Conservation (phyloP, 2,113 vertebrate genomes). For the Eonycteris spelaea region DNA sequence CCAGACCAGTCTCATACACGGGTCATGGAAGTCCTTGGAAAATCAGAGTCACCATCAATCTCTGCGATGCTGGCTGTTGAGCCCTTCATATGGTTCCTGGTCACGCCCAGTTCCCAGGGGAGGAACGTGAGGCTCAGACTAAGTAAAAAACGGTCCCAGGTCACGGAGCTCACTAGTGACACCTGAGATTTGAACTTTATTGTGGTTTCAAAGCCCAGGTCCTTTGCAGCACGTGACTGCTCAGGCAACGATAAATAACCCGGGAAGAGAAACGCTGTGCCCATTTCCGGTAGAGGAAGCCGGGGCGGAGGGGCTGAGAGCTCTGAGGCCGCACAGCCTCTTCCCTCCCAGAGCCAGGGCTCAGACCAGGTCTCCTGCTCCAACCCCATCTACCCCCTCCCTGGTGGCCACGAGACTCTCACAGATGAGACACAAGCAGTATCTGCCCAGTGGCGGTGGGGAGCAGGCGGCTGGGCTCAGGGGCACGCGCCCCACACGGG, state of each 20-base stretch:
- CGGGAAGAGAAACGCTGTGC: neutral
- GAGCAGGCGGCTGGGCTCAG: neutral
- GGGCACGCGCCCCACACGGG: neutral
- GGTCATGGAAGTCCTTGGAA: neutral
- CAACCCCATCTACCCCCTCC: neutral
- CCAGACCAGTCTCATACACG: neutral
- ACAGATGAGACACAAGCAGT: neutral
- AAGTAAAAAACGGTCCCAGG: neutral
- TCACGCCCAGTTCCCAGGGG: neutral
- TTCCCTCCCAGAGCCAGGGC: neutral
- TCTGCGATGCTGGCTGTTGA: fast-evolving
- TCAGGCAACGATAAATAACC: neutral
- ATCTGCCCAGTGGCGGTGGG: neutral
- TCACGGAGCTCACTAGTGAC: neutral
- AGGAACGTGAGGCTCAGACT: neutral
- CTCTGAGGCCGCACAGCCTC: neutral
- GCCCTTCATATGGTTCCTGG: neutral
- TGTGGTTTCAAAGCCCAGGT: neutral
- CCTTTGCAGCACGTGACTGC: neutral
- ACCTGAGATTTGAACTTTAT: neutral
- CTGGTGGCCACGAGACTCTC: neutral
- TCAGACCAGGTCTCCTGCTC: neutral
- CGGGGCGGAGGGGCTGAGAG: neutral
- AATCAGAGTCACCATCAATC: fast-evolving
- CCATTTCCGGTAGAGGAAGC: neutral